Percentiles rank a stretch among this genome's conserved stretches.
These are phyloP conservation scores for Octodon degus DNA, from an alignment of 2,113 vertebrate genomes.

Conservation along the genomic window DNA sequence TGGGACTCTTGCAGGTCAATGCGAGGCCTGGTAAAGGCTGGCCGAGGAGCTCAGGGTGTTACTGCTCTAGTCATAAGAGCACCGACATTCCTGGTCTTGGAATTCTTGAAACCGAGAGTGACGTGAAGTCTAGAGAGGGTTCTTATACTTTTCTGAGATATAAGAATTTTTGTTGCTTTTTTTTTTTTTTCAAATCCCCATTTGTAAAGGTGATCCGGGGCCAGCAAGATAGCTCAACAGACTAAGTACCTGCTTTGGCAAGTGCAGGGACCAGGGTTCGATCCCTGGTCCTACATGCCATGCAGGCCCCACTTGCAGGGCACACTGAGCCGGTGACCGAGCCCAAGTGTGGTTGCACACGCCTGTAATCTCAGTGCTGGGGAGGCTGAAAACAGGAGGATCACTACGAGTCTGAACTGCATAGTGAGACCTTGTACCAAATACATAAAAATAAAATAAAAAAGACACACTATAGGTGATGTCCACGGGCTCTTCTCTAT, in stretches of 20 bases:
- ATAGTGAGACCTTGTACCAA: no score
- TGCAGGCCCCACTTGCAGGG: no score
- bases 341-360: no score
- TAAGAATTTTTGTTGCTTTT: not conserved
- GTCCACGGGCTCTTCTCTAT: not conserved
- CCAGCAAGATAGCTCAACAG: not conserved
- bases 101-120: not conserved
- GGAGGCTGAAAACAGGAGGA: no score
- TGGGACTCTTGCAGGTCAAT: not conserved
- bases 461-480: not conserved
- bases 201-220: not conserved
- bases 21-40: not conserved
- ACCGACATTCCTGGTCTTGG: not conserved
- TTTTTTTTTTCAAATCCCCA: not conserved
- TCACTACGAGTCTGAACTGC: no score
- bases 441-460: not conserved
- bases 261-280: no score
- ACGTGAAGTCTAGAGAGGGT: not conserved
- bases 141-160: not conserved
- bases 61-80: not conserved
- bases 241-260: no score
- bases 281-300: no score
- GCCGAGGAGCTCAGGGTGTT: not conserved
- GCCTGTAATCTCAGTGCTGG: no score
- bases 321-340: no score